Percentiles rank a stretch among this genome's conserved stretches.
phyloP scores from a whole-genome alignment of 1,140 invertebrate species.

The Diabrotica undecimpunctata region DNA sequence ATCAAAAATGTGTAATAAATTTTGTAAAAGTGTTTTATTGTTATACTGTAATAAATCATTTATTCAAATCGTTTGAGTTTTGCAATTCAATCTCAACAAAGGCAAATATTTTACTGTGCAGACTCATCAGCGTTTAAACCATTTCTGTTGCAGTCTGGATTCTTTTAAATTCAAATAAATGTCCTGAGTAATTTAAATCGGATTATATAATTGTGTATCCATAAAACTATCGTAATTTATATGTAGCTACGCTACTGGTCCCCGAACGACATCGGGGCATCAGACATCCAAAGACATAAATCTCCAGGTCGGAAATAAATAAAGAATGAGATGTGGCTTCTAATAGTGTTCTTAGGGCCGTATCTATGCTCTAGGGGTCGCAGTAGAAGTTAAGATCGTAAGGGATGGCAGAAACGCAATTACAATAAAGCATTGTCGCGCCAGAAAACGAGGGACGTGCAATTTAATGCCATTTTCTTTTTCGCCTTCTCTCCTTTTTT shows the following conservation, averaged over 20 bases:
- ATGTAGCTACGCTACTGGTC: background rate
- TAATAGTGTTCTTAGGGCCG: constrained; percentile 42
- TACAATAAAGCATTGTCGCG: constrained; percentile 44
- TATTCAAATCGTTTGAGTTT: no score
- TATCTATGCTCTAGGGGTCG: constrained; percentile 38
- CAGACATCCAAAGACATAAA: constrained; percentile 23
- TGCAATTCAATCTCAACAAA: no score
- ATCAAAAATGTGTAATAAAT: no score
- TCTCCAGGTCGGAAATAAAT: constrained; percentile 35
- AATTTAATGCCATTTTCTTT: constrained; percentile 4
- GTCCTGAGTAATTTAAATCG: no score
- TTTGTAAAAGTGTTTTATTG: no score
- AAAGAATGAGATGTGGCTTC: constrained; percentile 41
- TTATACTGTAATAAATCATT: no score
- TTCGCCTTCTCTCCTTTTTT: background rate
- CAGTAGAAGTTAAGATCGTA: constrained; percentile 37
- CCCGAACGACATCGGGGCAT: background rate
- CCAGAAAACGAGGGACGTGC: constrained; percentile 1
- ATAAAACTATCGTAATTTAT: background rate
- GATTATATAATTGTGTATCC: no score
- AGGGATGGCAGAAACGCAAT: constrained; percentile 40
- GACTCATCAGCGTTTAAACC: no score
- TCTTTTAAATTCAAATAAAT: no score
- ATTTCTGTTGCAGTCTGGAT: no score
- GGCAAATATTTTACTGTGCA: no score